Percentiles rank a stretch among this genome's conserved stretches.
Evolutionary conservation across 2,888 invertebrate species (phyloP).

Genomic region (Trachelus iudaicus): DNA sequence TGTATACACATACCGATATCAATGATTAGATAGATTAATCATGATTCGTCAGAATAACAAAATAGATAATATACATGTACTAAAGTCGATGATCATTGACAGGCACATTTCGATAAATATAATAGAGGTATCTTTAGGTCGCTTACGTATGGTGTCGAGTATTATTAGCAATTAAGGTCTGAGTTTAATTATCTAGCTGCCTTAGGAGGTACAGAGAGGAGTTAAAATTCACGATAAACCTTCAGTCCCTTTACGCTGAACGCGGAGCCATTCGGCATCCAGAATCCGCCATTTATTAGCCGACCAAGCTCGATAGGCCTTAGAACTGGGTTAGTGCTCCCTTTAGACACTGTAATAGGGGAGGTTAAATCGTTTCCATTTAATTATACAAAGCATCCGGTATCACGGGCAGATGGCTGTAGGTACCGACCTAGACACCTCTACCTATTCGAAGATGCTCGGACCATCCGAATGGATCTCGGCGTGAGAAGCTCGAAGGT

Average conservation of each 20-base stretch:
- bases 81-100: background rate
- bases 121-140: background rate
- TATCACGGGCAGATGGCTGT: background rate
- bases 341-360: slow-evolving; percentile 5
- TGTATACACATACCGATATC: background rate
- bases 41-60: background rate
- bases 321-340: slow-evolving; percentile 9
- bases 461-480: slow-evolving; percentile 5
- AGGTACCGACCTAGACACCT: background rate
- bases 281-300: slow-evolving; percentile 11
- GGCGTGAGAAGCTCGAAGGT: background rate
- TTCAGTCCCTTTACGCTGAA: slow-evolving; percentile 10
- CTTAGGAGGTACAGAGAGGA: background rate
- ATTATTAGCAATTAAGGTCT: background rate
- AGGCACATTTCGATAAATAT: background rate
- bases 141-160: background rate
- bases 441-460: background rate
- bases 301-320: slow-evolving; percentile 9
- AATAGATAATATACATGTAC: background rate
- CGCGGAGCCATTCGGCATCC: slow-evolving; percentile 12
- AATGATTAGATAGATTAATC: background rate
- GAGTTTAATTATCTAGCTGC: background rate
- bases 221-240: background rate
- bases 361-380: slow-evolving; percentile 17
- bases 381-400: slow-evolving; percentile 18